Base-by-base conservation (phyloP, 2,888 invertebrate species). In the Orchestes rusci region DNA sequence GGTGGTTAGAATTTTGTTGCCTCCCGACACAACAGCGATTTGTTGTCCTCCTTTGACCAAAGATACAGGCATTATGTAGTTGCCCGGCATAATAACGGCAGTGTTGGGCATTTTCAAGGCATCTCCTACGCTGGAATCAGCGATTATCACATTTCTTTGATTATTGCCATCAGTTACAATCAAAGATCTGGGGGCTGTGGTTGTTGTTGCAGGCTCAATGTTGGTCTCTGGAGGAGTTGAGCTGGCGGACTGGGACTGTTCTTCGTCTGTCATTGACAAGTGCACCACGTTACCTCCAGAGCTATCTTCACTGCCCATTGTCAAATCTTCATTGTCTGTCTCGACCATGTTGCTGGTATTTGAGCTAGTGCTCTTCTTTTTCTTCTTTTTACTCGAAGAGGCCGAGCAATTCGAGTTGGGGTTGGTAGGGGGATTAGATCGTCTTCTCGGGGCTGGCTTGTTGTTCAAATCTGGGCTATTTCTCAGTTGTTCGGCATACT, bases 401-500 rank as follows among this genome's bases (percentile, higher is more conserved):
- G 32, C 7, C 4, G 31, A 15, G 31, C 16, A 16, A 13, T 37
- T 43, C 13, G 81, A 80, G 37, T 75, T 76, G 1, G 83, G 79
- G 67, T 80, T 82, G 1, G 82, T 78, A 1, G 84, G 82, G 10
- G 80, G 80, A 64, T 85, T 84, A 0, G 83, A 79, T 41, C 86
- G 72, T 54, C 86, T 71, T 31, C 86, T 72, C 1, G 86, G 86
- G 1, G 86, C 86, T 0, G 86, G 86, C 64, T 85, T 86, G 62
- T 86, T 83, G 60, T 85, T 86, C 31, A 79, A 62, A 65, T 86
- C 86, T 0, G 86, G 86, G 1, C 84, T 85, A 59, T 85, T 86
- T 54, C 84, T 74, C 31, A 86, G 71, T 59, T 86, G 85, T 57
- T 86, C 86, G 35, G 84, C 84, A 62, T 86, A 86, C 60, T 86